phyloP scores from a whole-genome alignment of 2,113 vertebrate genomes.

The Chamaea fasciata region DNA sequence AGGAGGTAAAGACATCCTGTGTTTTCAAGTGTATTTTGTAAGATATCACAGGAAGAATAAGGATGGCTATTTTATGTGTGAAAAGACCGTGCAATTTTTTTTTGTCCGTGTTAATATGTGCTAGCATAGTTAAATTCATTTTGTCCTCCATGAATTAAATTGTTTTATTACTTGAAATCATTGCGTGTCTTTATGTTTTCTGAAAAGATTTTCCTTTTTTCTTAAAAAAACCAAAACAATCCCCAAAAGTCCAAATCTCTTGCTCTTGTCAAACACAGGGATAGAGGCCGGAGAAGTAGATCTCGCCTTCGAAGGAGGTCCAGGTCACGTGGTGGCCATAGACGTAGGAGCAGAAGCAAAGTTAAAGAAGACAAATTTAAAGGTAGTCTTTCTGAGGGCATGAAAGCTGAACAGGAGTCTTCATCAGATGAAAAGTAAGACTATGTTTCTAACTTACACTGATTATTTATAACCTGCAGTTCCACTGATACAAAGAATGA shows the following conservation, averaged over 20 bases:
- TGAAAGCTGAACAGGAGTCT: conserved; percentile 93
- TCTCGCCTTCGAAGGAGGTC: conserved; percentile 86
- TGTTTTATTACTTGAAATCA: not conserved
- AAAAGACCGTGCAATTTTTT: accelerated
- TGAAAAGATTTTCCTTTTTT: not conserved
- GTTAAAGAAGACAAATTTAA: conserved; percentile 95
- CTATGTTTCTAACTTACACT: not conserved
- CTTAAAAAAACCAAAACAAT: not conserved
- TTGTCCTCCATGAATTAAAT: not conserved
- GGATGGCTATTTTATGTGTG: not conserved
- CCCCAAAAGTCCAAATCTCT: not conserved
- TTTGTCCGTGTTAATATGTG: not conserved
- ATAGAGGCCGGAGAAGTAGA: conserved; percentile 80
- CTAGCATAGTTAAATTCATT: not conserved
- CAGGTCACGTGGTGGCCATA: conserved; percentile 79
- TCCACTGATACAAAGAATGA: not conserved
- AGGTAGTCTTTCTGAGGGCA: conserved; percentile 96
- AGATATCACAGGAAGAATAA: not conserved
- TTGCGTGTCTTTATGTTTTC: not conserved
- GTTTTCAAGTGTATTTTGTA: not conserved
- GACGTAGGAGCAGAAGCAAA: conserved; percentile 83
- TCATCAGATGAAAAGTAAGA: conserved; percentile 93
- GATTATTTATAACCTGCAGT: not conserved
- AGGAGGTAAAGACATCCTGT: conserved; percentile 76
- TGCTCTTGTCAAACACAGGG: conserved; percentile 69